Evolutionary conservation across 2,797 vertebrate species (phyloP).

Genomic region (Sparidentex hasta): DNA sequence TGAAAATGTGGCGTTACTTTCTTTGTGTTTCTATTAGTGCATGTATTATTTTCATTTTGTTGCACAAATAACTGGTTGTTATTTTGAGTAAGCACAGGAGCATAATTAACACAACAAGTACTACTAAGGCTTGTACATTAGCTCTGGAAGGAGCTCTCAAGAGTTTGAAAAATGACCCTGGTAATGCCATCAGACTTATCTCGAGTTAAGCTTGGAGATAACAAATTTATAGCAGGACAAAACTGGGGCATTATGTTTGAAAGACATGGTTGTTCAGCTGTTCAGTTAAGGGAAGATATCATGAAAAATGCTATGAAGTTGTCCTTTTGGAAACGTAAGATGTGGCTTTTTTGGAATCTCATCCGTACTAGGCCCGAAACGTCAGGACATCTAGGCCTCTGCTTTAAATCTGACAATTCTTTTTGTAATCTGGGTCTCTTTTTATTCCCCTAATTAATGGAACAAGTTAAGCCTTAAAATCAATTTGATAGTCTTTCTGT

Average conservation of each 20-base stretch:
- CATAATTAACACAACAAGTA: too few species aligned
- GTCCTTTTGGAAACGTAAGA: neutral
- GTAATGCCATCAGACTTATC: neutral
- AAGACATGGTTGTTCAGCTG: neutral
- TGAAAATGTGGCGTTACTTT: neutral
- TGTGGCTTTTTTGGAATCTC: neutral
- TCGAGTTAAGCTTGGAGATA: neutral
- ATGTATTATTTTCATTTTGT: too few species aligned
- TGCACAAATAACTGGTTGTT: too few species aligned
- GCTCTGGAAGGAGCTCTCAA: neutral
- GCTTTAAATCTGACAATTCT: neutral
- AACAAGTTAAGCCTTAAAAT: neutral
- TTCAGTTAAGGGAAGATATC: neutral
- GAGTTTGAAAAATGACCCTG: neutral
- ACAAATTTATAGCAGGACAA: neutral
- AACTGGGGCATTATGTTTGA: neutral
- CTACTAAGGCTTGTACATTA: neutral
- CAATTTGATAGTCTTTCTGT: constrained; percentile 4
- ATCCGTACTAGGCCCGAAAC: neutral
- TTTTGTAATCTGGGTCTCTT: neutral
- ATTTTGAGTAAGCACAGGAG: too few species aligned
- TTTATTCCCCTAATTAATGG: neutral
- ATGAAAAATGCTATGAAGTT: neutral
- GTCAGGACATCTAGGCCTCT: neutral
- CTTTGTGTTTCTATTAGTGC: neutral